These are phyloP conservation scores for Prunella himalayana DNA, from an alignment of 2,113 vertebrate species.

Conservation along the genomic window DNA sequence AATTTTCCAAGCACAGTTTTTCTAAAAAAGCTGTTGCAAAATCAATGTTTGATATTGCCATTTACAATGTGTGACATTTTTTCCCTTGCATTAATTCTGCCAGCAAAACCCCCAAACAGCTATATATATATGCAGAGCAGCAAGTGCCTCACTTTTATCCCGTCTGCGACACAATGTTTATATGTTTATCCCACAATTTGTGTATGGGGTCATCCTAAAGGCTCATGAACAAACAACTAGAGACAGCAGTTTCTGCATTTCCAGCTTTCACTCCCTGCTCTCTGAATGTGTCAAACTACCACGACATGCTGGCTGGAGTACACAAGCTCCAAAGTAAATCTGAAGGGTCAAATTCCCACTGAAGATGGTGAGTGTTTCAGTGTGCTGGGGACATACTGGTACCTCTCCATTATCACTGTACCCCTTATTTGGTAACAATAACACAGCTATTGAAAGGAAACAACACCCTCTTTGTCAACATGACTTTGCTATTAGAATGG, in stretches of 20 bases:
- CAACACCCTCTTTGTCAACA: not conserved
- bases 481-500: not conserved
- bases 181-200: not conserved
- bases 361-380: not conserved
- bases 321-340: not conserved
- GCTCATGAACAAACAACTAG: not conserved
- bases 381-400: not conserved
- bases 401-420: not conserved
- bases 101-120: not conserved
- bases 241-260: not conserved
- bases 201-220: not conserved
- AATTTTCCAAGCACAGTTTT: not conserved
- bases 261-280: not conserved
- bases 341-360: not conserved
- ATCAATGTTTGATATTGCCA: not conserved
- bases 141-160: not conserved
- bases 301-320: fast-evolving
- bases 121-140: not conserved
- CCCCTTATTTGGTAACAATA: not conserved
- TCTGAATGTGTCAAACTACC: not conserved
- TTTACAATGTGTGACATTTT: not conserved
- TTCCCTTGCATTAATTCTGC: not conserved
- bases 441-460: not conserved
- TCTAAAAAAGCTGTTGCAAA: not conserved
- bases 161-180: not conserved